These are phyloP conservation scores for Ectemnius lituratus DNA, from an alignment of 2,888 invertebrate genomes.

Conservation along the genomic window DNA sequence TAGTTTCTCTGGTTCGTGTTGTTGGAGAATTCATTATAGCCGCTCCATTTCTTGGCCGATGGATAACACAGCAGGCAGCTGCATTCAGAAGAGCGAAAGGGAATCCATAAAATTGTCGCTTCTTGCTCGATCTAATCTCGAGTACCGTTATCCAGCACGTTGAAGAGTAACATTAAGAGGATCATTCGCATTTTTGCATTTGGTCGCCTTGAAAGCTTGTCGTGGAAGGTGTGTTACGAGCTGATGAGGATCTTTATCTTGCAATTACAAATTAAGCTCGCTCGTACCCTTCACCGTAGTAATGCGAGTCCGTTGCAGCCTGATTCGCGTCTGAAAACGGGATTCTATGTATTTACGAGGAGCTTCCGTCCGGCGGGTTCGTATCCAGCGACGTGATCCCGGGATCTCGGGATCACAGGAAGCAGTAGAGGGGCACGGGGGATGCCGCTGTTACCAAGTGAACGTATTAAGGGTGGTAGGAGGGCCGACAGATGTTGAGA, in stretches of 20 bases:
- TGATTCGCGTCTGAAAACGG: too few species aligned
- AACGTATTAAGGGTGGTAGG: conserved; percentile 67
- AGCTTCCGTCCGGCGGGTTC: not conserved
- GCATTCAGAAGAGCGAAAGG: not conserved
- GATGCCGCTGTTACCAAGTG: conserved; percentile 72
- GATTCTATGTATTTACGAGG: too few species aligned
- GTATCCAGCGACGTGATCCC: conserved; percentile 27
- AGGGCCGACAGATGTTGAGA: conserved; percentile 71
- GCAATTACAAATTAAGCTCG: too few species aligned
- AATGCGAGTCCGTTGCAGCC: too few species aligned
- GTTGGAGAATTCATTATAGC: not conserved
- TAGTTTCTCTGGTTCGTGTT: too few species aligned
- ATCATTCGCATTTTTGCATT: not conserved
- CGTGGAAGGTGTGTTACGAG: too few species aligned
- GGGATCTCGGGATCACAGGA: conserved; percentile 57
- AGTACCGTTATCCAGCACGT: conserved; percentile 2
- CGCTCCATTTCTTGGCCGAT: not conserved
- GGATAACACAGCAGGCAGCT: not conserved
- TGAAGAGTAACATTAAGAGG: not conserved
- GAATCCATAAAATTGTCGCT: conserved; percentile 1
- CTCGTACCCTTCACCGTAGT: too few species aligned
- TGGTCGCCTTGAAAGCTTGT: not conserved
- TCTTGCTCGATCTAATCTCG: not conserved
- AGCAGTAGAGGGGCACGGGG: conserved; percentile 42
- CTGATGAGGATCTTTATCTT: too few species aligned